Evolutionary conservation across 2,113 vertebrate species (phyloP).

Genomic region (Oplegnathus fasciatus): DNA sequence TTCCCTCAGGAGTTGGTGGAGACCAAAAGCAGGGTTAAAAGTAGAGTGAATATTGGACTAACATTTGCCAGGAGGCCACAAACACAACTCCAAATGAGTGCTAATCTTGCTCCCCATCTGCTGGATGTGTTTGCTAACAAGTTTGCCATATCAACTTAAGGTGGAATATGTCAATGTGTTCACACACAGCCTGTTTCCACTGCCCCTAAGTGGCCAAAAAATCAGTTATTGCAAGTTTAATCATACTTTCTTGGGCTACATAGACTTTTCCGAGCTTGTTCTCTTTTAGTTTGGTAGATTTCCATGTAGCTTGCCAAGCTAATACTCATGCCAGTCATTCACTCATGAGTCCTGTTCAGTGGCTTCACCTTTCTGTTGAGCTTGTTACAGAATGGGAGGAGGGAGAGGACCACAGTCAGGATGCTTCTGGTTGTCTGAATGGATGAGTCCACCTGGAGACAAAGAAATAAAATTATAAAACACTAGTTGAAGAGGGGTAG

Average conservation of each 20-base stretch:
- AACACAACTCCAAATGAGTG: not conserved
- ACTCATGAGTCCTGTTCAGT: not conserved
- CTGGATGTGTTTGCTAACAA: no score
- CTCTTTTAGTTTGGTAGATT: not conserved
- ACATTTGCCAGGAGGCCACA: not conserved
- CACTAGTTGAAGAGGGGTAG: not conserved
- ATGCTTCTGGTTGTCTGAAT: constrained; percentile 90
- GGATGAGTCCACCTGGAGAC: constrained; percentile 90
- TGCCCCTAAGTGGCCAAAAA: not conserved
- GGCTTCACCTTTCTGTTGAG: constrained; percentile 88
- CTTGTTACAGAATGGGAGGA: constrained; percentile 91
- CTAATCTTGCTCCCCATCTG: not conserved
- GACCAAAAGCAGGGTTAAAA: not conserved
- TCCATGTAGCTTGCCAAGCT: not conserved
- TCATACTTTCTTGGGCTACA: not conserved
- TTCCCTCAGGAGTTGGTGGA: not conserved
- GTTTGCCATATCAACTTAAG: no score
- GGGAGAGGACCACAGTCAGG: constrained; percentile 87
- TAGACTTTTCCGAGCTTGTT: not conserved
- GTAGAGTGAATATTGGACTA: not conserved
- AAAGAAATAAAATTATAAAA: constrained; percentile 4
- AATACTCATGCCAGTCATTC: not conserved
- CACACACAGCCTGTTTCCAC: not conserved
- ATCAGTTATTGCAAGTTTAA: not conserved
- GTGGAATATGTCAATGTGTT: not conserved